These are phyloP conservation scores for Lepidurus couesii DNA, from an alignment of 1,140 invertebrate species.

Conservation along the genomic window DNA sequence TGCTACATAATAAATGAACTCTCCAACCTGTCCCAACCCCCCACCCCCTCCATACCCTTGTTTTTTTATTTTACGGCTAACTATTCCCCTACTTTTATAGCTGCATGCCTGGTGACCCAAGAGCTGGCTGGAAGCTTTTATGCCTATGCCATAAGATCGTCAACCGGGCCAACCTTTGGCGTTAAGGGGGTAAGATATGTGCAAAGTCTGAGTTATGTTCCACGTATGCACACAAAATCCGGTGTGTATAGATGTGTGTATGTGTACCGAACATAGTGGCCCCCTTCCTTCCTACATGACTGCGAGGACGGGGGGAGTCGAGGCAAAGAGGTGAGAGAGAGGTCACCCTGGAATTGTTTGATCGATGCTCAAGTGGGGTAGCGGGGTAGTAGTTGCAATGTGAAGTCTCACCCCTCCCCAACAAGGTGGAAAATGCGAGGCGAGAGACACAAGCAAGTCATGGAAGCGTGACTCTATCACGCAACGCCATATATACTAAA, in stretches of 20 bases:
- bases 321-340: not conserved
- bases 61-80: not conserved
- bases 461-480: not conserved
- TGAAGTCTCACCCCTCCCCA: not conserved
- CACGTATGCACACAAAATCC: conserved; percentile 4
- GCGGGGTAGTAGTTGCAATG: not conserved
- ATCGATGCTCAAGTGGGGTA: conserved; percentile 8
- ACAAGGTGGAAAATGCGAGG: conserved; percentile 15
- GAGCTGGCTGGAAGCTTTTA: not conserved
- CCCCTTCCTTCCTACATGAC: not conserved
- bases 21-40: not conserved
- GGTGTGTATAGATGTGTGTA: not conserved
- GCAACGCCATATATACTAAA: conserved; percentile 2
- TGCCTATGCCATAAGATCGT: not conserved
- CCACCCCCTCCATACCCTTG: not conserved
- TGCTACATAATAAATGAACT: conserved; percentile 8
- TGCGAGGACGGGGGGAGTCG: not conserved
- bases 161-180: not conserved
- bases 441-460: conserved; percentile 4
- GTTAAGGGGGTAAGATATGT: not conserved
- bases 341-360: conserved; percentile 8
- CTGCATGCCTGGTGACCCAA: not conserved
- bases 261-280: not conserved
- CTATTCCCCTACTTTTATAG: not conserved
- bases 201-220: not conserved